These are phyloP conservation scores for Tokudaia tokunoshimensis DNA, from an alignment of 2,797 vertebrate genomes.

Conservation along the genomic window DNA sequence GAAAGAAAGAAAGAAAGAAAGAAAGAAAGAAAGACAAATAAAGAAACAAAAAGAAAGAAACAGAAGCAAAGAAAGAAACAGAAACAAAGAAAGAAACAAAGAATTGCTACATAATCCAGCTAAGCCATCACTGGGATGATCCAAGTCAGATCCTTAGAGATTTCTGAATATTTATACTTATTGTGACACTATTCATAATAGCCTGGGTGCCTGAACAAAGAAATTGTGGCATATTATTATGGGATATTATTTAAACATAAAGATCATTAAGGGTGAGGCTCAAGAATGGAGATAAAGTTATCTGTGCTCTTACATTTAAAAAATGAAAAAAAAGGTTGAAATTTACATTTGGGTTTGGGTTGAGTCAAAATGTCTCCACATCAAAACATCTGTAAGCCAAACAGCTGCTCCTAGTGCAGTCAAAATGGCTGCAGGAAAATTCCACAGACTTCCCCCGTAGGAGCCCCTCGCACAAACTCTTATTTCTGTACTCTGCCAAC, in stretches of 20 bases:
- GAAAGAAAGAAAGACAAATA: not conserved
- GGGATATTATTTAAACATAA: not conserved
- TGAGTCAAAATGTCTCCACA: conserved; percentile 50
- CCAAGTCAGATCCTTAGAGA: not conserved
- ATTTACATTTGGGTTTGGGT: conserved; percentile 40
- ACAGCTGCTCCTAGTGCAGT: conserved; percentile 28
- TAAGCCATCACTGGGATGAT: not conserved
- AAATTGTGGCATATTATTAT: not conserved
- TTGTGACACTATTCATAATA: too few species aligned
- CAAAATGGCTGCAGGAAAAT: conserved; percentile 80
- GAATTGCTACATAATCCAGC: not conserved
- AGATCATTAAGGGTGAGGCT: not conserved
- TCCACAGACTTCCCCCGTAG: conserved; percentile 62
- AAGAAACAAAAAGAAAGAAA: too few species aligned
- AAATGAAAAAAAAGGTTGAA: not conserved
- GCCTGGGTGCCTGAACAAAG: not conserved
- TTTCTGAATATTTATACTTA: not conserved
- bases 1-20: not conserved
- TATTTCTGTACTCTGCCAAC: conserved; percentile 67
- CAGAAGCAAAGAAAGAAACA: fast-evolving
- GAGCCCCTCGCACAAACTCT: conserved; percentile 62
- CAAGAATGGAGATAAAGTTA: not conserved
- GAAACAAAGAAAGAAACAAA: not conserved
- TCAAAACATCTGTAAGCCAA: conserved; percentile 67
- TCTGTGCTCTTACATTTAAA: not conserved